Evolutionary conservation across 2,113 vertebrate genomes (phyloP).

Genomic region (Scytalopus superciliaris): DNA sequence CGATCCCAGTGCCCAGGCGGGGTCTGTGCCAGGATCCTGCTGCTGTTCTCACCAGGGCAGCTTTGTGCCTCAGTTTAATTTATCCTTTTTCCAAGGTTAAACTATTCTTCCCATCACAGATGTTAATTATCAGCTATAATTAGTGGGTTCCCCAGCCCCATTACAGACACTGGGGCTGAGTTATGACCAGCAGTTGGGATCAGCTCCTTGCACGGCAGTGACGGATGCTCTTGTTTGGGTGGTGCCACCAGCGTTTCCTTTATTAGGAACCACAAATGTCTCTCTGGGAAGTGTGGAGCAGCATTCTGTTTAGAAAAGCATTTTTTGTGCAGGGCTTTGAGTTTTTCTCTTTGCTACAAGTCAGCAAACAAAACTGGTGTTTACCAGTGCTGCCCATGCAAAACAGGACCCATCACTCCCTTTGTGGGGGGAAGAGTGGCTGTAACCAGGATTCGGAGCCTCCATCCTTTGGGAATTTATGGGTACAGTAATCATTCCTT

Average conservation of each 20-base stretch:
- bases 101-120: not conserved
- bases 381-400: not conserved
- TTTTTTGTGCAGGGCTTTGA: constrained; percentile 17
- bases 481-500: not conserved
- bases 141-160: not conserved
- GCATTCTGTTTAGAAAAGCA: constrained; percentile 3
- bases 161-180: not conserved
- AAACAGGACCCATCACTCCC: not conserved
- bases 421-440: rapidly evolving
- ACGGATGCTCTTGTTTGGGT: not conserved
- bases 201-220: not conserved
- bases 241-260: not conserved
- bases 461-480: not conserved
- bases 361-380: not conserved
- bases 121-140: not conserved
- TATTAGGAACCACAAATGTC: not conserved
- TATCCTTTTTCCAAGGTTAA: not conserved
- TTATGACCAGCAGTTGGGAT: not conserved
- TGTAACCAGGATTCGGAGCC: not conserved
- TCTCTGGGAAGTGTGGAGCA: not conserved
- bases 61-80: not conserved
- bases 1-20: not conserved
- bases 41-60: not conserved
- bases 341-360: not conserved
- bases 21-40: not conserved